These are phyloP conservation scores for Aptenodytes forsteri DNA, from an alignment of 2,113 vertebrate genomes.

Conservation along the genomic window DNA sequence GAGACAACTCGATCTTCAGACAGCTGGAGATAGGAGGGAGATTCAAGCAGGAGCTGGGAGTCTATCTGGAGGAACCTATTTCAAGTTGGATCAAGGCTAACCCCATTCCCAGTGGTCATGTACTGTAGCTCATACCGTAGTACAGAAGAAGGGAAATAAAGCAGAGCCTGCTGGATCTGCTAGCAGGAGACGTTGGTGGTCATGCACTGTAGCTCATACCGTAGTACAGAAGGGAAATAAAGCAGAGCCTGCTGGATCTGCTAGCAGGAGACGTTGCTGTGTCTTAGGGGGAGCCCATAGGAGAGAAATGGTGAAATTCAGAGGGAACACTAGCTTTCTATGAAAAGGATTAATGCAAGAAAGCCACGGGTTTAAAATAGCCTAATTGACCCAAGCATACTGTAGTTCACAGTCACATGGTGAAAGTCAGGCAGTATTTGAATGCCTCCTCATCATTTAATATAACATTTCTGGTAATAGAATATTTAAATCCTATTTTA, in stretches of 20 bases:
- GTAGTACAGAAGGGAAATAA: not conserved
- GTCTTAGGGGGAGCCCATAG: not conserved
- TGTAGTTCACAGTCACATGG: slow-evolving; percentile 56
- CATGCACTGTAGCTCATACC: not conserved
- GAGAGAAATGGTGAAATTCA: slow-evolving; percentile 25
- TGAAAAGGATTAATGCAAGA: slow-evolving; percentile 29
- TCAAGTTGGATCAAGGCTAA: not conserved
- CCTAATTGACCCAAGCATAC: slow-evolving; percentile 41
- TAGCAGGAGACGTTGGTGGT: not conserved
- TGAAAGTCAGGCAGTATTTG: slow-evolving; percentile 17
- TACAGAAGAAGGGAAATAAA: not conserved
- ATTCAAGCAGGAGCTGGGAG: not conserved
- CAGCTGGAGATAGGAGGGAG: not conserved
- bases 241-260: not conserved
- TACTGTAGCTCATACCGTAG: not conserved
- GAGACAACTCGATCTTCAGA: not conserved
- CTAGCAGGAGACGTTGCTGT: not conserved
- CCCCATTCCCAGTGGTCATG: not conserved
- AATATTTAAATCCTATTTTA: slow-evolving; percentile 50
- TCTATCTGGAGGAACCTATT: not conserved
- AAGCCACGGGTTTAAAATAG: slow-evolving; percentile 13
- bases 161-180: not conserved
- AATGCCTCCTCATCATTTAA: slow-evolving; percentile 48
- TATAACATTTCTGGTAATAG: slow-evolving; percentile 23
- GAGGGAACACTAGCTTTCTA: not conserved